Base-by-base conservation (phyloP, 2,113 vertebrate species). In the Lycaon pictus region DNA sequence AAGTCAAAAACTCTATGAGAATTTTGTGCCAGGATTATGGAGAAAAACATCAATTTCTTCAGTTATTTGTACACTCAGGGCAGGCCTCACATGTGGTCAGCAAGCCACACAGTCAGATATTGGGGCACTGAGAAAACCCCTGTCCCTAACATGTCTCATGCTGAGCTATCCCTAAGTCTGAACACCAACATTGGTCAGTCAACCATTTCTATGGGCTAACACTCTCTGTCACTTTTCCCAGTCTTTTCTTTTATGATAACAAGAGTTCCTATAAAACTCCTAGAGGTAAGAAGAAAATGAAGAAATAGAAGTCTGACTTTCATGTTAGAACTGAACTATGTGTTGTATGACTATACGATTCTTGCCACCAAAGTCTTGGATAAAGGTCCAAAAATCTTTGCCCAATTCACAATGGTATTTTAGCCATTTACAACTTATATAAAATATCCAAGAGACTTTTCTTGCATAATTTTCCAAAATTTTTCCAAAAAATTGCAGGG, bases 401-500 rank as follows among this genome's bases (percentile, higher is more conserved):
- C 32, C 56, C 43, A 81, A 11, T 67, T 71, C 22, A 72, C 22
- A 32, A 8, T 29, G 29, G 20, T 89, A 25, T 55, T 55, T 48
- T 8, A 79, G 19, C 5, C 16, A 58, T 90, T 82, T 62, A 62
- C 16, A 84, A 83, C 35, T 88, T 60, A 76, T 32, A 51, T 35
- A n/a, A 65, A 83, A 91, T 65, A 91, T n/a, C 58, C 43, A 29
- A 11, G 12, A 86, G 11, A 92, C 72, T 96, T 89, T 85, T 56
- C 11, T 85, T 80, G 23, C 2, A 15, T 37, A 43, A 72, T 74
- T 32, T 89, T 65, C 55, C 32, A 84, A 67, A 29, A 72, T 19
- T 94, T 97, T 35, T 56, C 43, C 43, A 43, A 51, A 93, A 65
- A 11, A 23, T 37, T 37, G 37, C 37, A 37, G 37, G 37, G 37